These are phyloP conservation scores for Noctua janthina DNA, from an alignment of 2,888 invertebrate species.

Conservation along the genomic window DNA sequence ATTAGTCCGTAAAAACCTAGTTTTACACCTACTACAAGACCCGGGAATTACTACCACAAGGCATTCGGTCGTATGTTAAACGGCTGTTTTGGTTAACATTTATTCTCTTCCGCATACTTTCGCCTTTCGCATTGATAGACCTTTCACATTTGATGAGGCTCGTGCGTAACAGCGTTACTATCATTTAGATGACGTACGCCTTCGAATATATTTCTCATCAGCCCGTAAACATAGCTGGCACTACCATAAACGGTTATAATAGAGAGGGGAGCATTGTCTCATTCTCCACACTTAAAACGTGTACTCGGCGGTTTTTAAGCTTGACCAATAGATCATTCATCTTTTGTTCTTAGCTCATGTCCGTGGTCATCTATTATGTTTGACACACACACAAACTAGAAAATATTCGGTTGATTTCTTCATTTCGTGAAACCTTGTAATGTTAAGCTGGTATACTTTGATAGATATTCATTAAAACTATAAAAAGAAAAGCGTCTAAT, in stretches of 20 bases:
- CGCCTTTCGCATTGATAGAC: slow-evolving; percentile 53
- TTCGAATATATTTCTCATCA: slow-evolving; percentile 9
- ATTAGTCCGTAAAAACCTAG: background rate
- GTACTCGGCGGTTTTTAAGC: slow-evolving; percentile 9
- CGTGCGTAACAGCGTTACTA: slow-evolving; percentile 29
- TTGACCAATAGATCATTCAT: slow-evolving; percentile 26
- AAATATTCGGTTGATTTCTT: background rate
- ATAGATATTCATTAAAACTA: background rate
- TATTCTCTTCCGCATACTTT: slow-evolving; percentile 49
- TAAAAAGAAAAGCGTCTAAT: background rate
- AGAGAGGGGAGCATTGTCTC: slow-evolving; percentile 20
- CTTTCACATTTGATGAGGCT: slow-evolving; percentile 57
- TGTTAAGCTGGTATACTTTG: background rate
- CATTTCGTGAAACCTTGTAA: background rate
- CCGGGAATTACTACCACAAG: background rate
- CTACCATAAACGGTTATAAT: slow-evolving; percentile 16
- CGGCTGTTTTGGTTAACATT: slow-evolving; percentile 41
- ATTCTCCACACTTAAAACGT: slow-evolving; percentile 13
- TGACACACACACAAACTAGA: background rate
- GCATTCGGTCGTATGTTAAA: slow-evolving; percentile 40
- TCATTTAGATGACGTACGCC: slow-evolving; percentile 35
- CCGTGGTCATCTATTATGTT: slow-evolving; percentile 6
- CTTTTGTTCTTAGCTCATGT: slow-evolving; percentile 24
- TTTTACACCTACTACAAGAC: background rate
- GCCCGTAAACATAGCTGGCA: background rate